Conservation (phyloP, 2,888 invertebrate species). For the Ashinkailepas kermadecensis region DNA sequence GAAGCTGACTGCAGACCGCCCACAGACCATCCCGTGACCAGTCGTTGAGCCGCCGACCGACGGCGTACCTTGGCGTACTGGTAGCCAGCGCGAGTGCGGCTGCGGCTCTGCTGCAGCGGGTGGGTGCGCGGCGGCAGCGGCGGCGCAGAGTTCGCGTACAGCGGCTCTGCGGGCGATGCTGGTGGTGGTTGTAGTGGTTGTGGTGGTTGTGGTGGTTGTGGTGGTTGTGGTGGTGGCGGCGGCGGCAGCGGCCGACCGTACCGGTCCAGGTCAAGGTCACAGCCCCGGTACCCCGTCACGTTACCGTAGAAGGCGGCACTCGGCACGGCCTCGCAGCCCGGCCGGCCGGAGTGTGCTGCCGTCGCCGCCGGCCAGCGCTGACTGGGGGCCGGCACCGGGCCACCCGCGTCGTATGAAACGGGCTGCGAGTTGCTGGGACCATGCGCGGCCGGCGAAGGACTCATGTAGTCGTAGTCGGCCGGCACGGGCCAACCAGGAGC, state of each 20-base stretch:
- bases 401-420: neutral
- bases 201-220: no score
- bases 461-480: no score
- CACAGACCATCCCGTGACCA: neutral
- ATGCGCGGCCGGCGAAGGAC: no score
- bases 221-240: neutral
- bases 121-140: constrained; percentile 18
- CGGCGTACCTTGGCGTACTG: neutral
- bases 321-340: no score
- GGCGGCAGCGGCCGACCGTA: neutral
- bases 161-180: neutral
- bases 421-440: neutral
- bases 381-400: neutral
- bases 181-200: no score
- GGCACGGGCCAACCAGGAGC: no score
- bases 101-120: constrained; percentile 20
- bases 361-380: neutral
- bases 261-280: neutral
- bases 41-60: neutral
- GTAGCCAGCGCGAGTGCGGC: neutral
- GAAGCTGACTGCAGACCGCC: neutral
- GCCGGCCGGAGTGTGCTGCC: neutral
- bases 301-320: constrained; percentile 25
- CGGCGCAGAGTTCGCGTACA: constrained; percentile 8
- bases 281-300: constrained; percentile 25